These are phyloP conservation scores for Zaprionus lachaisei DNA, from an alignment of 1,140 invertebrate genomes.

Conservation along the genomic window DNA sequence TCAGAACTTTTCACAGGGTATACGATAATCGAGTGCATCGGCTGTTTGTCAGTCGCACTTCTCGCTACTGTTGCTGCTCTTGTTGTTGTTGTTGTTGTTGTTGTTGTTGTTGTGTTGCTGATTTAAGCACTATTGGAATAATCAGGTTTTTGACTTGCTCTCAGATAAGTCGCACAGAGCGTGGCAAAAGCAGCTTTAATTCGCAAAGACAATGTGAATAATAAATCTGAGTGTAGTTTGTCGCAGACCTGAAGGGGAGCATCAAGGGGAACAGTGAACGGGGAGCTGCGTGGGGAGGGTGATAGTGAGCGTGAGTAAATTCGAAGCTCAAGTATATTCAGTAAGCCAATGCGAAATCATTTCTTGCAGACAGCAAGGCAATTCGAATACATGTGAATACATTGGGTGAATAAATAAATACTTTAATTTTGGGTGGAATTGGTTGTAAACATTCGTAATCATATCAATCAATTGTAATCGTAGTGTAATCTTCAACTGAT, in stretches of 20 bases:
- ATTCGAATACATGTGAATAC: not conserved
- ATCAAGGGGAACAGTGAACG: not conserved
- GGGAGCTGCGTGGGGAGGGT: not conserved
- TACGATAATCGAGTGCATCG: not conserved
- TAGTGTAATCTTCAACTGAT: too few species aligned
- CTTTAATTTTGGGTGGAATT: too few species aligned
- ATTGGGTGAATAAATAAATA: not conserved
- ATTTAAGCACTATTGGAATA: slow-evolving; percentile 58
- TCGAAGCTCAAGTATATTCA: not conserved
- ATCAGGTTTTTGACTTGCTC: slow-evolving; percentile 66
- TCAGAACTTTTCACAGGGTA: not conserved
- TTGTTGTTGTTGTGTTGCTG: slow-evolving; percentile 24
- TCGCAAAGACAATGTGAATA: slow-evolving; percentile 41
- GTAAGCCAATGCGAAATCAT: not conserved
- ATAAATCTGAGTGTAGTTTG: slow-evolving; percentile 35
- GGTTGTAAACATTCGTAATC: too few species aligned
- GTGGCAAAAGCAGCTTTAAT: slow-evolving; percentile 34
- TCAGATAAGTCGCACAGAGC: slow-evolving; percentile 22
- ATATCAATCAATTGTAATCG: too few species aligned
- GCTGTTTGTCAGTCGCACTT: not conserved
- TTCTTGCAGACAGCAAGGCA: slow-evolving; percentile 18
- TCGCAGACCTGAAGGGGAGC: not conserved
- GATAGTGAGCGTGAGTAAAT: not conserved
- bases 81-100: not conserved
- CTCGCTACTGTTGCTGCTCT: not conserved